Evolutionary conservation across 2,888 invertebrate genomes (phyloP).

Genomic region (Formica aserva): DNA sequence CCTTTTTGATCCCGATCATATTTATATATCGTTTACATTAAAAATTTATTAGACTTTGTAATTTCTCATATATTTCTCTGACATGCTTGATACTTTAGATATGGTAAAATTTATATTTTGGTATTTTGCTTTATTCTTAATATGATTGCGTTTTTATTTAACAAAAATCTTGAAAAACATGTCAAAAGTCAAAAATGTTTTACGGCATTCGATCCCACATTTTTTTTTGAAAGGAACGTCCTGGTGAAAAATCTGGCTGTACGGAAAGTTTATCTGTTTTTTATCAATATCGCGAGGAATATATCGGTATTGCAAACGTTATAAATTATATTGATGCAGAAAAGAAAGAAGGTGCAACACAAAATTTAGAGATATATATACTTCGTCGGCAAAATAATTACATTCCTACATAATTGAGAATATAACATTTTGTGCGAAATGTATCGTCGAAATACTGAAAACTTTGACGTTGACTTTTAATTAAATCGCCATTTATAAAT

Average conservation of each 20-base stretch:
- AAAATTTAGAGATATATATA: neutral
- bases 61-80: neutral
- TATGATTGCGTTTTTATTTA: neutral
- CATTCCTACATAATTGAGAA: conserved; percentile 12
- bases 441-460: neutral
- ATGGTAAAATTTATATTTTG: neutral
- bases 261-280: conserved; percentile 3
- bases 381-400: conserved; percentile 1
- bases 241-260: neutral
- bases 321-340: neutral
- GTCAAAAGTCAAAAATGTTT: neutral
- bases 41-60: conserved; percentile 17
- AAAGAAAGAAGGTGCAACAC: neutral
- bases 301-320: neutral
- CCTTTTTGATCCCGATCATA: conserved; percentile 13
- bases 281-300: neutral
- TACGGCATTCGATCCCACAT: neutral
- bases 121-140: neutral
- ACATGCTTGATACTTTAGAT: neutral
- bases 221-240: neutral
- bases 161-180: neutral
- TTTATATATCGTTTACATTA: conserved; percentile 3
- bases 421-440: neutral
- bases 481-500: neutral
- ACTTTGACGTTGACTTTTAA: neutral